Conservation (phyloP, 2,797 vertebrate genomes). For the Austrolebias charrua region DNA sequence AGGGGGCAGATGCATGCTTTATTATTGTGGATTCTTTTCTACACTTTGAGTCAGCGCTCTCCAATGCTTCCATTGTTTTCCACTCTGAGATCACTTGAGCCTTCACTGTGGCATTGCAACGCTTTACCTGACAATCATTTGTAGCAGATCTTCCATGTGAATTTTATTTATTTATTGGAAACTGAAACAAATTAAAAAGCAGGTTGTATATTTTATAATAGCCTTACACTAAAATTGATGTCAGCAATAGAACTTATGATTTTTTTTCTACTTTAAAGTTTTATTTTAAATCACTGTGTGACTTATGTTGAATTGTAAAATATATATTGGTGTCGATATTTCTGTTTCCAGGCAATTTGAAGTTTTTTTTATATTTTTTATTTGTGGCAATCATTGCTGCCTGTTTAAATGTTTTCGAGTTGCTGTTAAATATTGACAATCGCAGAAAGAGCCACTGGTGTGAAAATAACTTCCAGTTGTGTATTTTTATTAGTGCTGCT, state of each 20-base stretch:
- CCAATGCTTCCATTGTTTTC: conserved; percentile 71
- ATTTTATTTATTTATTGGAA: conserved; percentile 40
- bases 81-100: conserved; percentile 69
- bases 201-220: conserved; percentile 64
- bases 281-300: conserved; percentile 20
- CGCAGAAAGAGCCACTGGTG: no score
- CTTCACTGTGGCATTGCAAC: conserved; percentile 81
- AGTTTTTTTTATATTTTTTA: conserved; percentile 16
- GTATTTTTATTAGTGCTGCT: no score
- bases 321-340: conserved; percentile 33
- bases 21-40: conserved; percentile 60
- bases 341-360: conserved; percentile 1
- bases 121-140: conserved; percentile 80
- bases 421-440: no score
- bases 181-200: conserved; percentile 52
- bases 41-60: conserved; percentile 70
- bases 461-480: no score
- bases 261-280: conserved; percentile 7
- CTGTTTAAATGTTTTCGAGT: no score
- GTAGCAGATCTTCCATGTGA: conserved; percentile 58
- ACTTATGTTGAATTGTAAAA: conserved; percentile 11
- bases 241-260: conserved; percentile 60
- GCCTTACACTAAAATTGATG: conserved; percentile 73
- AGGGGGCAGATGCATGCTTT: conserved; percentile 75
- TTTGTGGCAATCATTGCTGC: neutral